A percentile compares a stretch with the other conserved stretches of the same genome.
Evolutionary conservation across 2,113 vertebrate genomes (phyloP).

Genomic region (Elaphurus davidianus): DNA sequence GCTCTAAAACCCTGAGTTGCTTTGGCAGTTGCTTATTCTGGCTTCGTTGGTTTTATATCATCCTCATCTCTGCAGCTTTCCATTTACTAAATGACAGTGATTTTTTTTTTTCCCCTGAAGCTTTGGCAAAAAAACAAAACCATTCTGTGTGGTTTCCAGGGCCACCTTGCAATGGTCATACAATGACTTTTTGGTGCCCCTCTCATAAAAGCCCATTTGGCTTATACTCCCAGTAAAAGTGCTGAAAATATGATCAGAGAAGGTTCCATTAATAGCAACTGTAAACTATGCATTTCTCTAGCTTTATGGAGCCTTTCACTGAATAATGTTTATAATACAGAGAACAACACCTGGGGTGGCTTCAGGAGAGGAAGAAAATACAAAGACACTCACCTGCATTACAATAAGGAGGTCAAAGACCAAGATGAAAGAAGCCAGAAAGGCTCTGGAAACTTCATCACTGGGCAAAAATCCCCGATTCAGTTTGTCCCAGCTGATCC

Average conservation of each 20-base stretch:
- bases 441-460: conserved; percentile 97
- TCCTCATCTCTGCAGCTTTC: conserved; percentile 25
- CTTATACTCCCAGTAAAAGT: conserved; percentile 40
- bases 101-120: neutral
- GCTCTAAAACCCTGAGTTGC: conserved; percentile 12
- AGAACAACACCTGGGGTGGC: neutral
- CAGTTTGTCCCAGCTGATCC: conserved; percentile 99
- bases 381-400: conserved; percentile 93
- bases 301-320: neutral
- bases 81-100: conserved; percentile 34
- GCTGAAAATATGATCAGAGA: conserved; percentile 36
- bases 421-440: conserved; percentile 98
- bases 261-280: neutral
- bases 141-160: neutral
- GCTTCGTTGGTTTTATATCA: neutral
- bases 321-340: neutral
- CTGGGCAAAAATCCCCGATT: conserved; percentile 98
- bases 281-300: conserved; percentile 22
- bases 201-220: neutral
- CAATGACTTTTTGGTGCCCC: conserved; percentile 9
- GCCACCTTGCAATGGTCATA: conserved; percentile 16
- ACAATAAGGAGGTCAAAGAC: conserved; percentile 99
- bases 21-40: neutral
- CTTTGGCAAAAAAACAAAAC: conserved; percentile 48
- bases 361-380: conserved; percentile 50